Percentiles rank a stretch among this genome's conserved stretches.
phyloP scores from a whole-genome alignment of 2,888 invertebrate species.

The Metopia argyrocephala region DNA sequence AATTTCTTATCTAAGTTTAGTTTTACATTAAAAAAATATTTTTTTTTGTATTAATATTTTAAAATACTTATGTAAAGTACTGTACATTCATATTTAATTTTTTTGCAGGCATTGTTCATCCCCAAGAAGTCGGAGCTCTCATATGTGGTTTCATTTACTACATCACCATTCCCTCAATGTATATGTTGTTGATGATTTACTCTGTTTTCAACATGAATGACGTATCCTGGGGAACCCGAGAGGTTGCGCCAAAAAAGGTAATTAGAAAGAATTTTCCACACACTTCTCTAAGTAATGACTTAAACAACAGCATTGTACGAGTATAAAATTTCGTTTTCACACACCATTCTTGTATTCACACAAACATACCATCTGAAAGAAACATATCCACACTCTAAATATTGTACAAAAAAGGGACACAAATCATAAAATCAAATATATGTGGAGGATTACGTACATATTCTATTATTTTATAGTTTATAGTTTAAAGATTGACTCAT shows the following conservation, averaged over 20 bases:
- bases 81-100: neutral
- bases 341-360: neutral
- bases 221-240: slow-evolving; percentile 96
- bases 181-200: slow-evolving; percentile 93
- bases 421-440: too few species aligned
- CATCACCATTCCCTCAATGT: slow-evolving; percentile 96
- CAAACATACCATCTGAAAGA: neutral
- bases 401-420: too few species aligned
- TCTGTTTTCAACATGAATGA: slow-evolving; percentile 95
- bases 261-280: slow-evolving; percentile 15
- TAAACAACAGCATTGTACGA: slow-evolving; percentile 30
- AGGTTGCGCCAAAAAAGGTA: slow-evolving; percentile 80
- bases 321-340: slow-evolving; percentile 1
- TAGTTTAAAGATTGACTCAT: too few species aligned
- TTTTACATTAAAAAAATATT: too few species aligned
- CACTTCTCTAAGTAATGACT: slow-evolving; percentile 6
- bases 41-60: too few species aligned
- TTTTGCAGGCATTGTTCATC: slow-evolving; percentile 84
- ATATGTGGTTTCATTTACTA: slow-evolving; percentile 89
- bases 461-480: too few species aligned
- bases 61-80: neutral
- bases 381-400: neutral
- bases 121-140: slow-evolving; percentile 88
- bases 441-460: too few species aligned
- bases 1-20: too few species aligned